Evolutionary conservation across 1,140 invertebrate species (phyloP).

Genomic region (Cotesia glomerata): DNA sequence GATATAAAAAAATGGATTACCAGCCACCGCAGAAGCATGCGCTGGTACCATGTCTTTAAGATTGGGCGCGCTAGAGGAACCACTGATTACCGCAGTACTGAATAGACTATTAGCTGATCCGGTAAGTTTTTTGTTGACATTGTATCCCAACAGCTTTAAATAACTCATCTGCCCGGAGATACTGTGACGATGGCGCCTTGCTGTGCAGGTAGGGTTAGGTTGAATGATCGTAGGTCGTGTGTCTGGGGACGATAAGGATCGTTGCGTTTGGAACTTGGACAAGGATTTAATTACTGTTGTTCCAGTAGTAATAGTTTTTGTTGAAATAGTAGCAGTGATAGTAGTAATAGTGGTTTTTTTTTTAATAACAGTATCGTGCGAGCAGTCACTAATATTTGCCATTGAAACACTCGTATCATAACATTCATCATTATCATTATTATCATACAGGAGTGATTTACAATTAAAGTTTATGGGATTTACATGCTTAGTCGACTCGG

Average conservation of each 20-base stretch:
- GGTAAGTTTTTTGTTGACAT: conserved; percentile 71
- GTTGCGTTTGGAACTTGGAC: conserved; percentile 55
- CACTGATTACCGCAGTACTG: conserved; percentile 92
- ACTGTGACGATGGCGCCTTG: conserved; percentile 87
- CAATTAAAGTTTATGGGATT: background rate
- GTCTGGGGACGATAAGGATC: conserved; percentile 62
- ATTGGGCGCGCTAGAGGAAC: conserved; percentile 89
- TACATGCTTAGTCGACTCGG: conserved; percentile 10
- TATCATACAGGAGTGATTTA: conserved; percentile 11
- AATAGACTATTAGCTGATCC: conserved; percentile 83
- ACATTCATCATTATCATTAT: conserved; percentile 22
- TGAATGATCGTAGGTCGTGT: conserved; percentile 63
- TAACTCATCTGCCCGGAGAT: conserved; percentile 91
- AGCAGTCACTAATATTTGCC: conserved; percentile 18
- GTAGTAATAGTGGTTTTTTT: background rate
- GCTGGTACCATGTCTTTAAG: conserved; percentile 83
- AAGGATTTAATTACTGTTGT: conserved; percentile 16
- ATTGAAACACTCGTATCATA: conserved; percentile 4
- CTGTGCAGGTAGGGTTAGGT: conserved; percentile 68
- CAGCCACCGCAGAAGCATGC: conserved; percentile 71
- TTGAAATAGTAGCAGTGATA: background rate
- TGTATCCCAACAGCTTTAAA: conserved; percentile 84
- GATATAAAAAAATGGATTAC: conserved; percentile 61
- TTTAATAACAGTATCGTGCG: conserved; percentile 15
- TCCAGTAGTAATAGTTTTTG: background rate